phyloP scores from a whole-genome alignment of 2,113 vertebrate species.

The Spheniscus mendiculus region DNA sequence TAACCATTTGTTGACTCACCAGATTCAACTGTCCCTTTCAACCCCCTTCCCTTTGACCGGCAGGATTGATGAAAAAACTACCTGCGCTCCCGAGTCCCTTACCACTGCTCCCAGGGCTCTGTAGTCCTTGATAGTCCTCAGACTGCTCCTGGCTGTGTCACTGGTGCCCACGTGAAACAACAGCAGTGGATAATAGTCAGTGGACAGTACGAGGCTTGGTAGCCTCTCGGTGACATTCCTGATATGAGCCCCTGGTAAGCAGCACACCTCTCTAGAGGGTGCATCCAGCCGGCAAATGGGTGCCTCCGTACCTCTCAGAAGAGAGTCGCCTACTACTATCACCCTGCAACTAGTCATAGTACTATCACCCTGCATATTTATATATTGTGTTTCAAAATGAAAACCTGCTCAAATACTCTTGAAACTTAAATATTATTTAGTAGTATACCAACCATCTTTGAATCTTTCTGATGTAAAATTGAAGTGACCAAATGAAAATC shows the following conservation, averaged over 20 bases:
- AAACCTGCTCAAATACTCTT: background rate
- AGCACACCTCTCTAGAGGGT: background rate
- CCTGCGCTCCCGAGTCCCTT: too few relatives aligned
- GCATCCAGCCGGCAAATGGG: background rate
- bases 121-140: too few relatives aligned
- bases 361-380: background rate
- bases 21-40: too few relatives aligned
- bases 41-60: too few relatives aligned
- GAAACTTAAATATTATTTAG: background rate
- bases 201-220: too few relatives aligned
- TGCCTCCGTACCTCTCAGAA: background rate
- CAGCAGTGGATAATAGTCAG: too few relatives aligned
- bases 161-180: too few relatives aligned
- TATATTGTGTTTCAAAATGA: background rate
- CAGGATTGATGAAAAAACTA: background rate
- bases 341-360: background rate
- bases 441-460: background rate
- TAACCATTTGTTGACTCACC: background rate
- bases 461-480: background rate
- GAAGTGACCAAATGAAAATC: background rate
- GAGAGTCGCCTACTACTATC: background rate
- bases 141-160: too few relatives aligned
- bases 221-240: too few relatives aligned
- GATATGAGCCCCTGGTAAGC: background rate
- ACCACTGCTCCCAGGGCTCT: too few relatives aligned